These are phyloP conservation scores for Parnassius glacialis DNA, from an alignment of 2,888 invertebrate genomes.

Conservation along the genomic window DNA sequence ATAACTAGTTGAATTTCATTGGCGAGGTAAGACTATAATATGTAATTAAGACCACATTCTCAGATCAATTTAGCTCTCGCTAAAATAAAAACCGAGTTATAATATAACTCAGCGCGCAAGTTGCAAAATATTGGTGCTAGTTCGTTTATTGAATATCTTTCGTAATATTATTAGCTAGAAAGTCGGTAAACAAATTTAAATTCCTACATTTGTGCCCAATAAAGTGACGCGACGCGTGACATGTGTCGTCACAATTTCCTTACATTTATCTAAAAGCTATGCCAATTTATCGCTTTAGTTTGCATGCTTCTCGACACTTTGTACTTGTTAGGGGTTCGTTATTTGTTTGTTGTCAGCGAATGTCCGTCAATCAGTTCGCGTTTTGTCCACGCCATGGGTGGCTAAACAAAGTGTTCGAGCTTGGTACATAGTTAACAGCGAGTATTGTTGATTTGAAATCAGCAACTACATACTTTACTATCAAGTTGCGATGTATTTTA, in stretches of 20 bases:
- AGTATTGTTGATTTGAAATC: too few species aligned
- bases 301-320: conserved; percentile 61
- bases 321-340: conserved; percentile 73
- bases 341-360: conserved; percentile 72
- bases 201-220: not conserved
- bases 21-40: too few species aligned
- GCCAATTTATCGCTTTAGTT: conserved; percentile 31
- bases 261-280: conserved; percentile 16
- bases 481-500: too few species aligned
- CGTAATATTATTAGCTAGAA: conserved; percentile 17
- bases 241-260: not conserved
- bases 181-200: conserved; percentile 24
- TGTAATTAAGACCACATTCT: too few species aligned
- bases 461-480: too few species aligned
- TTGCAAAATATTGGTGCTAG: too few species aligned
- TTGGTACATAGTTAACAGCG: conserved; percentile 27
- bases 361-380: conserved; percentile 43
- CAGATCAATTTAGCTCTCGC: too few species aligned
- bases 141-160: too few species aligned
- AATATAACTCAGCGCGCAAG: too few species aligned
- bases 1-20: too few species aligned
- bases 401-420: conserved; percentile 48
- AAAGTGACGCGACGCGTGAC: not conserved
- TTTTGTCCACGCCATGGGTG: conserved; percentile 54
- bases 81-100: too few species aligned